Percentiles rank a stretch among this genome's conserved stretches.
These are phyloP conservation scores for Adrianichthys oophorus DNA, from an alignment of 2,797 vertebrate genomes.

Conservation along the genomic window DNA sequence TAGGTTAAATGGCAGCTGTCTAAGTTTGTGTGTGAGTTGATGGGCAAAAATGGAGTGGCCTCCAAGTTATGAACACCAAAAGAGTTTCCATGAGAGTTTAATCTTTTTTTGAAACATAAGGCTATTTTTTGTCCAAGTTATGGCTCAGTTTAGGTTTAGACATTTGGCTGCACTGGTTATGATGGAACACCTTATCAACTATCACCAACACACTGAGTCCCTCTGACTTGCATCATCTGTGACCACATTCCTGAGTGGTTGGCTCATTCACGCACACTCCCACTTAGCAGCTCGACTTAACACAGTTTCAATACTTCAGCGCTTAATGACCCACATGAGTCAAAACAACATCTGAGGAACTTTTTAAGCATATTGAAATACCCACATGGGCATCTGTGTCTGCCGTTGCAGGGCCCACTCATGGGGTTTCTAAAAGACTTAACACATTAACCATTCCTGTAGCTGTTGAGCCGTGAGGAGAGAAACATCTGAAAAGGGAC, in stretches of 20 bases:
- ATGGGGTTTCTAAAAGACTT: slow-evolving; percentile 2
- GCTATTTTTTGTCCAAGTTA: not conserved
- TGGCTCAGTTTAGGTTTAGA: not conserved
- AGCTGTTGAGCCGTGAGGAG: not conserved
- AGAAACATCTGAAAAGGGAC: not conserved
- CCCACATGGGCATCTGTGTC: slow-evolving; percentile 17
- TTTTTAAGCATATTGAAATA: slow-evolving; percentile 32
- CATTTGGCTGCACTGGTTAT: too few species aligned
- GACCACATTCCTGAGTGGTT: slow-evolving; percentile 58
- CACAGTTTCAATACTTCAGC: slow-evolving; percentile 31
- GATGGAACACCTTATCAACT: too few species aligned
- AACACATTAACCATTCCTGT: not conserved
- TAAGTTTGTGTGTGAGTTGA: slow-evolving; percentile 35
- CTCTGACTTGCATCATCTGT: slow-evolving; percentile 45
- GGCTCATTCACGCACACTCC: slow-evolving; percentile 52
- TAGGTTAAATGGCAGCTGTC: slow-evolving; percentile 16
- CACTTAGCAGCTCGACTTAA: slow-evolving; percentile 36
- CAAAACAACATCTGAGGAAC: slow-evolving; percentile 22
- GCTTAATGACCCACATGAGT: slow-evolving; percentile 45
- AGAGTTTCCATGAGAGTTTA: too few species aligned
- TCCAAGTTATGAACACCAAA: too few species aligned
- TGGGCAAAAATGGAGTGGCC: slow-evolving; percentile 1
- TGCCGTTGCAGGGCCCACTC: slow-evolving; percentile 12
- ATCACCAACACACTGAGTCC: too few species aligned
- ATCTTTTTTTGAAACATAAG: too few species aligned